Conservation (phyloP, 2,797 vertebrate species). For the Choloepus didactylus region DNA sequence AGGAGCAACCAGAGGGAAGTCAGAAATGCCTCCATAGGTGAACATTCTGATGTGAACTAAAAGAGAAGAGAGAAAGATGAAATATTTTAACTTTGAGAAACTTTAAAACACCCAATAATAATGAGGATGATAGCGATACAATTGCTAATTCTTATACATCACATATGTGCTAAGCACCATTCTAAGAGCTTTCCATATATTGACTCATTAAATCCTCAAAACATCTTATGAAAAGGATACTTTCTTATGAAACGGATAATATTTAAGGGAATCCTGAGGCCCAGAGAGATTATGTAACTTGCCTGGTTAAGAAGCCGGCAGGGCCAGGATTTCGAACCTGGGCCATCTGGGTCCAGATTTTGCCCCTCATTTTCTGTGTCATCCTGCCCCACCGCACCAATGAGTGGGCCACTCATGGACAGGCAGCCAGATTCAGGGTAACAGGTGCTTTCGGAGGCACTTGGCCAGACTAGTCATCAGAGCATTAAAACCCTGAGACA, state of each 20-base stretch:
- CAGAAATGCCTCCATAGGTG: neutral
- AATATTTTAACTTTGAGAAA: neutral
- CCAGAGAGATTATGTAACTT: neutral
- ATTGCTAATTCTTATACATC: neutral
- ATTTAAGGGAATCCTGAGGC: neutral
- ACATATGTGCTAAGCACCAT: neutral
- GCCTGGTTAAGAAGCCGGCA: neutral
- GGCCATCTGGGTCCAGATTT: neutral
- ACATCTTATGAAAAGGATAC: neutral
- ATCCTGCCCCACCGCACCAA: neutral
- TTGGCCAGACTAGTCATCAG: neutral
- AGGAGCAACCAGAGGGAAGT: neutral
- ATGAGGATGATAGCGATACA: neutral
- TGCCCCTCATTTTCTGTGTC: neutral
- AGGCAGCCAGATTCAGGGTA: neutral
- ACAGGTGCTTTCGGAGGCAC: neutral
- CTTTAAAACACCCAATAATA: neutral
- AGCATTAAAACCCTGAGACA: neutral
- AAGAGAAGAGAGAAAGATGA: neutral
- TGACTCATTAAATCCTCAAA: neutral
- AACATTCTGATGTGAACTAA: neutral
- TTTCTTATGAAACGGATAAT: neutral
- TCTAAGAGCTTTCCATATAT: neutral
- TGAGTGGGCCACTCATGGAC: neutral
- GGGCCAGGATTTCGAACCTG: neutral